Evolutionary conservation across 1,140 invertebrate genomes (phyloP).

Genomic region (Hestina assimilis): DNA sequence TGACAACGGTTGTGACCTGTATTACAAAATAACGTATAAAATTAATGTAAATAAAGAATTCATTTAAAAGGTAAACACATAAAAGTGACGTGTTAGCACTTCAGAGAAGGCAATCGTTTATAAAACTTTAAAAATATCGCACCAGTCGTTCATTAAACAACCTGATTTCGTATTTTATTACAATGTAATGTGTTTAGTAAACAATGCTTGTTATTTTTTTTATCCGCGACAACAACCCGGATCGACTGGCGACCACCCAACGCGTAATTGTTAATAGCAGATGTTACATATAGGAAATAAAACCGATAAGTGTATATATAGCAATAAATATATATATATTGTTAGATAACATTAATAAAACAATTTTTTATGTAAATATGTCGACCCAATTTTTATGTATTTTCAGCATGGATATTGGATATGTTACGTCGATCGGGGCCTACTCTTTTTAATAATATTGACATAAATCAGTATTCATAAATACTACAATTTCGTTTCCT

Average conservation of each 20-base stretch:
- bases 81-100: background rate
- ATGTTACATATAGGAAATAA: conserved; percentile 54
- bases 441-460: too few species aligned
- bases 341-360: background rate
- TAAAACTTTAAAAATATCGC: conserved; percentile 20
- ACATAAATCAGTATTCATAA: too few species aligned
- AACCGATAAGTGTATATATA: conserved; percentile 44
- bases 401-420: too few species aligned
- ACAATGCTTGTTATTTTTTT: conserved; percentile 50
- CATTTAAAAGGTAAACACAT: conserved; percentile 5
- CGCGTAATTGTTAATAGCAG: conserved; percentile 46
- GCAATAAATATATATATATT: conserved; percentile 18
- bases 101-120: conserved; percentile 22
- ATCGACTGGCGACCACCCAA: conserved; percentile 53
- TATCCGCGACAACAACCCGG: conserved; percentile 47
- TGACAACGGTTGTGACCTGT: background rate
- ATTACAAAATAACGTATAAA: background rate
- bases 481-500: too few species aligned
- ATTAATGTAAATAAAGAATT: background rate
- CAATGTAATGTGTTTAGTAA: conserved; percentile 60
- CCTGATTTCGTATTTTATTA: conserved; percentile 35
- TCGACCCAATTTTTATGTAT: too few species aligned
- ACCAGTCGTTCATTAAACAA: conserved; percentile 29
- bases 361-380: too few species aligned
- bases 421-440: too few species aligned